Base-by-base conservation (phyloP, 37 sponge, comb jelly and placozoan species). In the Mnemiopsis leidyi region DNA sequence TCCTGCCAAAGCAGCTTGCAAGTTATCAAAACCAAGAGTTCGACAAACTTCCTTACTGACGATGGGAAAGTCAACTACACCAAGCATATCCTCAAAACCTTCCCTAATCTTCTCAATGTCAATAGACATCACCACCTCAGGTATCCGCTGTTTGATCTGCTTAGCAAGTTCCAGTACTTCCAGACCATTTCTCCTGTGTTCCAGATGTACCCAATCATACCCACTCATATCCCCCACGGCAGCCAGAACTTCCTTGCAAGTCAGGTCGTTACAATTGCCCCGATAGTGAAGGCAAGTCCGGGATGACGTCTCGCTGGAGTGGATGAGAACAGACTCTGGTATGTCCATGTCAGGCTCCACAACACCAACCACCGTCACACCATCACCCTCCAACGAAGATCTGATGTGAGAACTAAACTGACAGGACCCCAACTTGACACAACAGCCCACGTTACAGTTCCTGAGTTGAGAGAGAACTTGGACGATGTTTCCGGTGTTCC, bases 141-240 rank as follows among this genome's bases (percentile, higher is more conserved):
- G 90, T 29, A 24, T 37, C 61, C 38, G 9, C 25, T 7, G 23
- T 38, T 40, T 85, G 26, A 85, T 40, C 1, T 23, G 0, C 90
- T 85, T 85, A 37, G 61, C 61, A 7, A 85, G 0, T 26, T 85
- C 39, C 24, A 85, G 61, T 20, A 85, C 32, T 28, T 85, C 90
- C 5, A 40, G 26, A 24, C 61, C 40, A 85, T 85, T 85, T 28
- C 90, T 85, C 90, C 90, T 38, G 29, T 40, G 61, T 37, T 85
- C 90, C n/a, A 85, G 39, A 85, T 85, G 90, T 9, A 85, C 23
- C 90, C 90, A 85, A 1, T 20, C 25, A 39, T 40, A 85, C 61
- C 39, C 0, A 39, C n/a, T 26, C 2, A 40, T 16, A 39, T 85
- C 48, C 33, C 79, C 36, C 23, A 85, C 61, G 25, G 40, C 90